Conservation (phyloP, 2,888 invertebrate species). For the Drosophila subsilvestris region DNA sequence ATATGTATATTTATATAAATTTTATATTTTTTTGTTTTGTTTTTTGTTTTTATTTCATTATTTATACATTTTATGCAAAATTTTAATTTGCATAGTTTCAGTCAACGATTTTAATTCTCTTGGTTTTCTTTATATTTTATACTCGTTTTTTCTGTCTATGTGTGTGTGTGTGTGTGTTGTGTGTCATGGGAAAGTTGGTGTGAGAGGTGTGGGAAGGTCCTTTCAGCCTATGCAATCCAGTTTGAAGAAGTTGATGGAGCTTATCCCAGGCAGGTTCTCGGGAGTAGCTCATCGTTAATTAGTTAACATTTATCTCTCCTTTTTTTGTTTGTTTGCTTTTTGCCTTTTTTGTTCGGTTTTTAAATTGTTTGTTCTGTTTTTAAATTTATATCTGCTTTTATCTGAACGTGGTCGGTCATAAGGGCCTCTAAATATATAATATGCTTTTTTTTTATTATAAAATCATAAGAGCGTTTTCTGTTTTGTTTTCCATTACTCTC, state of each 20-base stretch:
- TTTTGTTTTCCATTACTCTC: slow-evolving; percentile 31
- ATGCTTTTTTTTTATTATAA: slow-evolving; percentile 60
- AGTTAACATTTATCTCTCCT: neutral
- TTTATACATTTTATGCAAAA: slow-evolving; percentile 55
- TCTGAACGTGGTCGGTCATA: neutral
- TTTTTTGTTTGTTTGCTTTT: neutral
- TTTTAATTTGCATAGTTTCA: slow-evolving; percentile 57
- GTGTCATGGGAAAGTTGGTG: neutral
- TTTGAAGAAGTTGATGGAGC: neutral
- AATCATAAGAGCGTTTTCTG: slow-evolving; percentile 75
- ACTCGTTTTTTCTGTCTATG: slow-evolving; percentile 3
- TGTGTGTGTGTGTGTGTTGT: neutral
- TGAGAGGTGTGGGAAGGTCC: neutral
- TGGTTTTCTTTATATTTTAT: slow-evolving; percentile 5
- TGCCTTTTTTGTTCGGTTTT: neutral
- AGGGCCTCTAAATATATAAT: slow-evolving; percentile 31
- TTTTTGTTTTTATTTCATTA: slow-evolving; percentile 40
- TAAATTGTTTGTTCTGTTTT: neutral
- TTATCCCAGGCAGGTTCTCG: neutral
- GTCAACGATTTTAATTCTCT: slow-evolving; percentile 58
- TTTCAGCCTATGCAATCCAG: neutral
- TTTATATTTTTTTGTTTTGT: slow-evolving; percentile 29
- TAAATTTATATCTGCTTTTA: slow-evolving; percentile 6
- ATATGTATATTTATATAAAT: slow-evolving; percentile 31
- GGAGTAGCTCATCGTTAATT: neutral